Conservation (phyloP, 2,797 vertebrate species). For the Amphiprion clarkii region DNA sequence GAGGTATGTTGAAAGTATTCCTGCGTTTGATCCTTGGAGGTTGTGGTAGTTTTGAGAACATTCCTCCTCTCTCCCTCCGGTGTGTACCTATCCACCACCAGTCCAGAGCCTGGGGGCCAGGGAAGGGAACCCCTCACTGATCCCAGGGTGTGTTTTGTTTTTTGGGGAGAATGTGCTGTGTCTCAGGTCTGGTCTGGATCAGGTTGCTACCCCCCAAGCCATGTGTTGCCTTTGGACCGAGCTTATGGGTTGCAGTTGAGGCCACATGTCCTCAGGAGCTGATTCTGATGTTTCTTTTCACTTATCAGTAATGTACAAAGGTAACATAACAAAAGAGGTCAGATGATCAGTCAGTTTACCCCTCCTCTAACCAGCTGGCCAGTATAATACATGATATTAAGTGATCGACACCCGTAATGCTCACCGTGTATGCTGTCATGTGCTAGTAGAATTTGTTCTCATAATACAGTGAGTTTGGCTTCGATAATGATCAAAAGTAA, state of each 20-base stretch:
- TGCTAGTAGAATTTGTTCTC: constrained; percentile 11
- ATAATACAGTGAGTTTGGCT: constrained; percentile 20
- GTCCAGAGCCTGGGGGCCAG: constrained; percentile 30
- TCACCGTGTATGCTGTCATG: not conserved
- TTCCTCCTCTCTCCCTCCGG: constrained; percentile 29
- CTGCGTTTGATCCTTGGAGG: constrained; percentile 61
- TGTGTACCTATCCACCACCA: constrained; percentile 52
- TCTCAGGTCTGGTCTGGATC: constrained; percentile 72
- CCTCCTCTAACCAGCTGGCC: not conserved
- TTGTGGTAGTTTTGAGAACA: constrained; percentile 37
- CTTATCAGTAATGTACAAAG: constrained; percentile 20
- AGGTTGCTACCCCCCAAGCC: constrained; percentile 59
- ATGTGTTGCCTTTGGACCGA: constrained; percentile 61
- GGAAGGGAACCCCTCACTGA: constrained; percentile 50
- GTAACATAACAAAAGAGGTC: not conserved
- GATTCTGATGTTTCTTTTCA: constrained; percentile 17
- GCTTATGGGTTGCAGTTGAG: constrained; percentile 41
- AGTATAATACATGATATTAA: constrained; percentile 13
- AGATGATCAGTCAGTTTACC: not conserved
- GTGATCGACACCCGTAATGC: constrained; percentile 23
- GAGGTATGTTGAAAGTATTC: constrained; percentile 61
- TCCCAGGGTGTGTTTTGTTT: constrained; percentile 74
- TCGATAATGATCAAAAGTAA: constrained; percentile 14
- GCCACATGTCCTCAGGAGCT: constrained; percentile 26
- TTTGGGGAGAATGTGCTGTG: constrained; percentile 67